Base-by-base conservation (phyloP, 64 coral and sea anemone species). In the Montipora efflorescens region DNA sequence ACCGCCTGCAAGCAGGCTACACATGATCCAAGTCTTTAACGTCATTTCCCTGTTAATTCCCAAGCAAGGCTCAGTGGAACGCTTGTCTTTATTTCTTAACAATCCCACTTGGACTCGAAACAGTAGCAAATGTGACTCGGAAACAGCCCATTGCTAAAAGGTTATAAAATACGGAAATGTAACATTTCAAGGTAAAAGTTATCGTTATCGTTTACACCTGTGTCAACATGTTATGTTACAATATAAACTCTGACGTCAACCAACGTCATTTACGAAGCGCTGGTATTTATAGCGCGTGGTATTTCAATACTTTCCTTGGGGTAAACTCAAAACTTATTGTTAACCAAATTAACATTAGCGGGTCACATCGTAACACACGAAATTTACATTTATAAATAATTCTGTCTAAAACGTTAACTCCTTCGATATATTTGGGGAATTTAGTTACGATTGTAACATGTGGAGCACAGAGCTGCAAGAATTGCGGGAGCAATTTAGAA, bases 401-500 rank as follows among this genome's bases (percentile, higher is more conserved):
- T 64, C 61, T 64, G 10, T 64, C 14, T 14, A 15, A 64, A 4
- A 57, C 11, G 53, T 64, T 15, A 15, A 64, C 10, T 11, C 21
- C 68, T 19, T 71, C 19, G 68, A 21, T 4, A 8, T 19, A 19
- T 19, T 23, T 71, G 19, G 68, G 19, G 5, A 71, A 71, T 21
- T 21, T 12, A 68, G 10, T 7, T 12, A 64, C 11, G 36, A 7
- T 76, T 14, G 12, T 49, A 48, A 72, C 21, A 86, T 86, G 82
- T 86, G 82, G 82, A 68, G 66, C 4, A 51, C 66, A 47, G 82
- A 86, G 47, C 45, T 86, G 19, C 64, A 72, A 18, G 64, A 86
- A 13, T 9, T 86, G 45, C 67, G 47, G n/a, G 82, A 86, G 2
- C 64, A 86, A 72, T 86, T 86, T 49, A 62, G 19, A 2, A 62